Base-by-base conservation (phyloP, 1,140 invertebrate genomes). In the Fragariocoptes setiger region DNA sequence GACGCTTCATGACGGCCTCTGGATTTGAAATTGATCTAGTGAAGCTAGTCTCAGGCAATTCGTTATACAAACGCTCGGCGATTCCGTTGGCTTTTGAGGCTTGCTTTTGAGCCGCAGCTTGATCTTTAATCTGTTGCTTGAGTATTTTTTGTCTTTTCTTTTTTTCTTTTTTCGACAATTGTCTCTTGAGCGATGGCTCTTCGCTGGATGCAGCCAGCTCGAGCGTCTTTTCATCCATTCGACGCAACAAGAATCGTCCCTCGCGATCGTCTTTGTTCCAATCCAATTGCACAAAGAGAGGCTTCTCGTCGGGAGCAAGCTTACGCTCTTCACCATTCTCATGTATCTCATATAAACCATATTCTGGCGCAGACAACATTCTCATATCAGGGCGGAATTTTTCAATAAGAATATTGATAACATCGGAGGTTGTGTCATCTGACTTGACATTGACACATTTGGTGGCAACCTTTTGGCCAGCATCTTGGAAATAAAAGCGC, bases 301-400 rank as follows among this genome's bases (percentile, higher is more conserved):
- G 88, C 51, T 83, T 79, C 58, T 99, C 88, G 47, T 83, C 75
- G 2, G 73, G 66, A 40, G 70, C 69, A 46, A 99, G 62, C 48
- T 74, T 70, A 43, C 90, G 64, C 61, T 95, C 88, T 51, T 92
- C 82, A 61, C 75, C 76, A 56, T 88, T 85, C 49, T 82, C 79
- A 57, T 95, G 86, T 35, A 92, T 78, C 64, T 97, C 90, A 60
- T 85, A 92, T 37, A 99, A 66, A 25, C 82, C 80, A 61, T 95
- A 97, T 52, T 79, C 80, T 21, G 79, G 79, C 39, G 85, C 69
- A 16, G 80, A 83, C 35, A 97, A 61, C 86, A 95, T 97, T 51
- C 80, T 68, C 82, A 95, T 92, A 62, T 99, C 90, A 21, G 90
- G 86, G 55, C 88, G 74, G 64, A 99, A 97, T 62, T 99, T 99